These are phyloP conservation scores for Crotophaga sulcirostris DNA, from an alignment of 2,113 vertebrate genomes.

Conservation along the genomic window DNA sequence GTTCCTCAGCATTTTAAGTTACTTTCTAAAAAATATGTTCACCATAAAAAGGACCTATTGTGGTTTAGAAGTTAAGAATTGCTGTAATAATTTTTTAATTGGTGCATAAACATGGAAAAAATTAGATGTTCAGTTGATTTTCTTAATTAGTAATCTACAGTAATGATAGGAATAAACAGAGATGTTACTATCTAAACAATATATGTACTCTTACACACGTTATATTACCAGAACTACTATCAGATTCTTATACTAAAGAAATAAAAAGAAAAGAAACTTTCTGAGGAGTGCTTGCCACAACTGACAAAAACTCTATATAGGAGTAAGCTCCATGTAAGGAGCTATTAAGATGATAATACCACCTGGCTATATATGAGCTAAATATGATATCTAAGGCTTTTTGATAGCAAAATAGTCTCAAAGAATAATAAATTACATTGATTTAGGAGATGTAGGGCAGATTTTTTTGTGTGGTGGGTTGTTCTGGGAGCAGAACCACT, in stretches of 20 bases:
- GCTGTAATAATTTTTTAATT: conserved; percentile 45
- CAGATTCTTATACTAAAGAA: not conserved
- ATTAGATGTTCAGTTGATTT: conserved; percentile 28
- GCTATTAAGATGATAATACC: not conserved
- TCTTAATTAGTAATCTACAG: conserved; percentile 46
- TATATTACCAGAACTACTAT: not conserved
- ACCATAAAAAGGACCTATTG: not conserved
- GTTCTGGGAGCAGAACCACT: not conserved
- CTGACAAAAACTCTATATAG: not conserved
- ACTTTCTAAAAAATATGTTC: conserved; percentile 27
- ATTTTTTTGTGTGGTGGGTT: not conserved
- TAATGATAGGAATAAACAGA: conserved; percentile 50
- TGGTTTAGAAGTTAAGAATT: conserved; percentile 42
- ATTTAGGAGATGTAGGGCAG: not conserved
- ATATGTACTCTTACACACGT: not conserved
- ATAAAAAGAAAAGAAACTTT: not conserved
- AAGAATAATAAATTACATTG: not conserved
- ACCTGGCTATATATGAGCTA: not conserved
- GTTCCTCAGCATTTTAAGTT: not conserved
- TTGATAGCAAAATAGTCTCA: not conserved
- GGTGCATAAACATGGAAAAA: conserved; percentile 38
- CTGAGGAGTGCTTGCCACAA: not conserved
- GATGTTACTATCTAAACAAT: conserved; percentile 6
- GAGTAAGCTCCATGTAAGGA: not conserved
- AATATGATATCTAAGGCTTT: not conserved